Evolutionary conservation across 1,140 invertebrate species (phyloP).

Genomic region (Drosophila prosaltans): DNA sequence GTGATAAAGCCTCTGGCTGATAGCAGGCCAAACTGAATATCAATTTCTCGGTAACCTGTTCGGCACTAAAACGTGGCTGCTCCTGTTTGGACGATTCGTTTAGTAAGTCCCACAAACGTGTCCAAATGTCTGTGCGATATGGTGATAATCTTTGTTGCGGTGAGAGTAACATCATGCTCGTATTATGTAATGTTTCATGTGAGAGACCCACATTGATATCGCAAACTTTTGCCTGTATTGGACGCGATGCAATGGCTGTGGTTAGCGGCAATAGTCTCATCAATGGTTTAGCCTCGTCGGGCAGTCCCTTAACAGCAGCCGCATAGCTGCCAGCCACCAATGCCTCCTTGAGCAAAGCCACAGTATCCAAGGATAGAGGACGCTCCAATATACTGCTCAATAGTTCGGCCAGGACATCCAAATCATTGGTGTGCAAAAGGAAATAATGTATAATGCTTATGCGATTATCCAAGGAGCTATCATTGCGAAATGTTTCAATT

Average conservation of each 20-base stretch:
- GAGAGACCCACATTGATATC: slow-evolving; percentile 80
- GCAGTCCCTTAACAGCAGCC: slow-evolving; percentile 88
- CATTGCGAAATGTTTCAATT: slow-evolving; percentile 87
- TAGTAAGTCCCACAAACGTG: slow-evolving; percentile 89
- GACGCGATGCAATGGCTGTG: slow-evolving; percentile 83
- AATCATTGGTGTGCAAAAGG: slow-evolving; percentile 88
- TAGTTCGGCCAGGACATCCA: slow-evolving; percentile 87
- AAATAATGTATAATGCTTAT: slow-evolving; percentile 91
- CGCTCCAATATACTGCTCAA: slow-evolving; percentile 78
- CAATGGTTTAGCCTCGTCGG: slow-evolving; percentile 87
- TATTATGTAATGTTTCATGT: slow-evolving; percentile 90
- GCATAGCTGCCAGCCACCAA: slow-evolving; percentile 89
- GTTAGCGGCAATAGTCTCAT: slow-evolving; percentile 89
- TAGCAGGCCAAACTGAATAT: slow-evolving; percentile 91
- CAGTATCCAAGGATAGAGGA: slow-evolving; percentile 75
- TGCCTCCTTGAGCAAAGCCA: slow-evolving; percentile 89
- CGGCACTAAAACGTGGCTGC: slow-evolving; percentile 87
- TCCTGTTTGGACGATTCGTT: slow-evolving; percentile 84
- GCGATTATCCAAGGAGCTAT: slow-evolving; percentile 87
- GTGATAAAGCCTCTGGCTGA: slow-evolving; percentile 92
- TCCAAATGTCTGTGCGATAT: slow-evolving; percentile 92
- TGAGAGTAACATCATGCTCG: slow-evolving; percentile 91
- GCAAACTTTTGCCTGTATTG: slow-evolving; percentile 73
- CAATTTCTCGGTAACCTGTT: slow-evolving; percentile 89
- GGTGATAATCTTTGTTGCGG: slow-evolving; percentile 91